A percentile compares a stretch with the other conserved stretches of the same genome.
Evolutionary conservation across 2,888 invertebrate species (phyloP).

Genomic region (Rhingia rostrata): DNA sequence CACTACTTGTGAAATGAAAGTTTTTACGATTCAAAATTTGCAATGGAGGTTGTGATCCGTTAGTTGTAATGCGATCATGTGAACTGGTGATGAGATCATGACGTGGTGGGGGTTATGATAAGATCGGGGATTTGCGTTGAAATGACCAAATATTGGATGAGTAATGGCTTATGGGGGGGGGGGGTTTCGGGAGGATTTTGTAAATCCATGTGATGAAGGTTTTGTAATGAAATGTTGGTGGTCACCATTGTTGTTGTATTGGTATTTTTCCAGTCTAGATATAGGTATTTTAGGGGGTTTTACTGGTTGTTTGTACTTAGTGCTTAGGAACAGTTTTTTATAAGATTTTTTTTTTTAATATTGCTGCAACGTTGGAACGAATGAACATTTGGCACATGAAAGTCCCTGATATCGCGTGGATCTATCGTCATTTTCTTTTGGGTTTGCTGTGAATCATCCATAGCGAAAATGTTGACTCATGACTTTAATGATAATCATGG

Average conservation of each 20-base stretch:
- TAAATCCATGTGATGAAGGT: neutral
- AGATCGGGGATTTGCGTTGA: conserved; percentile 1
- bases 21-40: conserved; percentile 12
- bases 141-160: neutral
- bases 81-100: conserved; percentile 16
- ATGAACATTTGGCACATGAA: too few species aligned
- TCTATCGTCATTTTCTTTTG: too few species aligned
- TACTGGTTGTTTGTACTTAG: too few species aligned
- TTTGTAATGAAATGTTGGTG: neutral
- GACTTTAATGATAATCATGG: too few species aligned
- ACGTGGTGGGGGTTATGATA: neutral
- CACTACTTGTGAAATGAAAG: conserved; percentile 31
- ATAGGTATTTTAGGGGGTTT: too few species aligned
- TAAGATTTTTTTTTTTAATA: too few species aligned
- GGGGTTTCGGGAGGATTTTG: neutral
- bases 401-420: too few species aligned
- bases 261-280: too few species aligned
- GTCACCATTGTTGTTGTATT: neutral
- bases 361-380: too few species aligned
- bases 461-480: too few species aligned
- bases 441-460: too few species aligned
- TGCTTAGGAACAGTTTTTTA: too few species aligned
- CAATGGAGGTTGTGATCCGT: neutral
- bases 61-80: conserved; percentile 2
- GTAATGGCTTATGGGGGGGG: neutral